Base-by-base conservation (phyloP, 2,113 vertebrate species). In the Polyodon spathula region DNA sequence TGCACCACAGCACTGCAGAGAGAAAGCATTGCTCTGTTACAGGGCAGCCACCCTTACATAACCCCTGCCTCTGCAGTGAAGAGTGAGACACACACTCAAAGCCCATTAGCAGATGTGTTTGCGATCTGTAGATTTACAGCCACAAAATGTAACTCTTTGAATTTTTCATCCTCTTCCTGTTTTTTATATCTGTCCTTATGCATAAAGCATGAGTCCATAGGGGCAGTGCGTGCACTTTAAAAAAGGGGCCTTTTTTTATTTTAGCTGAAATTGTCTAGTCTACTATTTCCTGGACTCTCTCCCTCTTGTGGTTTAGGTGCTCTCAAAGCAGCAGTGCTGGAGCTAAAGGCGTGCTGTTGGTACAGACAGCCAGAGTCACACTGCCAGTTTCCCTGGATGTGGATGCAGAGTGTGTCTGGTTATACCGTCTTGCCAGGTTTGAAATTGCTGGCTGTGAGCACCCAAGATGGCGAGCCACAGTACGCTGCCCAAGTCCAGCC, bases 81-180 rank as follows among this genome's bases (percentile, higher is more conserved):
- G 48, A n/a, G 12, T n/a, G 1, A 50, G 14, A 50, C 48, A 50
- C 48, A 50, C 48, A 12, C 48, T 50, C 48, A n/a, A 2, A n/a
- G 61, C 53, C 71, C 76, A 75, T 77, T 78, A 78, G 63, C 5
- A n/a, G 56, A 51, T 63, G 56, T 68, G 70, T 63, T 70, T 60
- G 71, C 42, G 71, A 74, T 72, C 60, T 56, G 67, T 68, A 38
- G 52, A 64, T 69, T 73, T 74, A 74, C 73, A 78, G 77, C 59
- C 72, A 41, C 69, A 73, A 61, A 69, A 75, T 63, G 61, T 63
- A 63, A 70, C 38, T 4, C 70, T 63, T 70, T 81, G 73, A 80
- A 83, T 82, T 67, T 79, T 84, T 80, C 41, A 82, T 80, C 57
- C 43, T 8, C 56, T 55, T 55, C 59, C 73, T 73, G 67, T 46